Evolutionary conservation across 2,113 vertebrate species (phyloP), one percentile per base, ranked within the genome.

Genomic region (Epinephelus moara): DNA sequence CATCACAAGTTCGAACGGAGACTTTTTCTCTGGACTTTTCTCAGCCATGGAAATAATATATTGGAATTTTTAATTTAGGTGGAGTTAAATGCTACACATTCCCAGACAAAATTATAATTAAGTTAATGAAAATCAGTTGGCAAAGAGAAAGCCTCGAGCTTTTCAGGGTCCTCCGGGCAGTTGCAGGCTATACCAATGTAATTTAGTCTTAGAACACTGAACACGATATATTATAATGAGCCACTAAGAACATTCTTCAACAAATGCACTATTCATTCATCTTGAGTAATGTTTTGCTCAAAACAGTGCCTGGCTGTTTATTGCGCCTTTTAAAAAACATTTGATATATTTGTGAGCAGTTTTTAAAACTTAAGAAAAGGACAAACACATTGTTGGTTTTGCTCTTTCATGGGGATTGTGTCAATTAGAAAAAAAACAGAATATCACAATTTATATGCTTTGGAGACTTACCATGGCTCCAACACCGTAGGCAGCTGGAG

Each of bases 401-500:
- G 61, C 50, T 47, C 62, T 47, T 56, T n/a, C 4, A 21, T 64
- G 14, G 27, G 4, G 50, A 27, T 27, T 61, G n/a, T 45, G 37
- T 33, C 42, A 52, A 19, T n/a, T 19, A 30, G 10, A 61, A 68
- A 68, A 68, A n/a, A 75, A 6, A 53, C 2, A 45, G 42, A 66
- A 19, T 47, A 52, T 33, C 8, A 40, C 15, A 33, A 10, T 25
- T 5, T 15, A 0, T 17, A 13, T 9, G 8, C 11, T 50, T 63
- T 23, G 19, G 33, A 19, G 9, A 64, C 97, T 96, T 91, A 99
- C 98, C 98, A 99, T 98, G 94, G 98, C 98, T 91, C 98, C 98
- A 87, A 99, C 98, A 94, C 98, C 98, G 67, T 99, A 99, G 91
- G 98, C 98, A 82, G 98, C 97, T 83, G 98, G 97, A 91, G 97